These are phyloP conservation scores for Hemiscyllium ocellatum DNA, from an alignment of 2,113 vertebrate genomes.

Conservation along the genomic window DNA sequence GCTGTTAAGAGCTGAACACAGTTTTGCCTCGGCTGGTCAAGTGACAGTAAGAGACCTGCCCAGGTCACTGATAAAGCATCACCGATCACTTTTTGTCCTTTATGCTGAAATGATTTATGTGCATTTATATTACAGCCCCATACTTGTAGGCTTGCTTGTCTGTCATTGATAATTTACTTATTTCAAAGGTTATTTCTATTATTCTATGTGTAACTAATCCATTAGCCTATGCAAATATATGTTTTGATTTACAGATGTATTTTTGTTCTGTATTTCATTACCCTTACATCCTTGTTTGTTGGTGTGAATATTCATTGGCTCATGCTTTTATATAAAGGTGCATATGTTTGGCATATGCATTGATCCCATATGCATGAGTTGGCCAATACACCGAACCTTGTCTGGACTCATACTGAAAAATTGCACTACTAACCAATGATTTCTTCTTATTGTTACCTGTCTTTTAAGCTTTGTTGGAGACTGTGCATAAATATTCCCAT, in stretches of 20 bases:
- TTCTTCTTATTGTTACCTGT: background rate
- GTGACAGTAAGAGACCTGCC: background rate
- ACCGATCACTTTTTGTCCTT: background rate
- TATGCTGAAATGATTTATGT: background rate
- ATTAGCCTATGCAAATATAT: background rate
- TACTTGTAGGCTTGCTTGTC: background rate
- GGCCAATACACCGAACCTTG: background rate
- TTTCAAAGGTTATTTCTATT: no score
- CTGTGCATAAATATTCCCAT: background rate
- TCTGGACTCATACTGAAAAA: background rate
- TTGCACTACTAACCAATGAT: background rate
- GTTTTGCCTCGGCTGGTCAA: background rate
- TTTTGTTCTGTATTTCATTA: background rate
- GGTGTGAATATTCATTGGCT: background rate
- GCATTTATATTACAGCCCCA: background rate
- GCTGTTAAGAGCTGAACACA: background rate
- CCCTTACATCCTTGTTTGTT: background rate
- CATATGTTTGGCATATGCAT: background rate
- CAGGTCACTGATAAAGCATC: background rate
- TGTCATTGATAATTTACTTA: background rate
- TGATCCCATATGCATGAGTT: background rate
- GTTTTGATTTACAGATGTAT: background rate
- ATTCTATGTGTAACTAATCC: background rate
- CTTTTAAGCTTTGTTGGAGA: background rate
- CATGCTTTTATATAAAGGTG: background rate